Percentiles rank a stretch among this genome's conserved stretches.
These are phyloP conservation scores for Laodelphax striatellus DNA, from an alignment of 1,140 invertebrate species.

Conservation along the genomic window DNA sequence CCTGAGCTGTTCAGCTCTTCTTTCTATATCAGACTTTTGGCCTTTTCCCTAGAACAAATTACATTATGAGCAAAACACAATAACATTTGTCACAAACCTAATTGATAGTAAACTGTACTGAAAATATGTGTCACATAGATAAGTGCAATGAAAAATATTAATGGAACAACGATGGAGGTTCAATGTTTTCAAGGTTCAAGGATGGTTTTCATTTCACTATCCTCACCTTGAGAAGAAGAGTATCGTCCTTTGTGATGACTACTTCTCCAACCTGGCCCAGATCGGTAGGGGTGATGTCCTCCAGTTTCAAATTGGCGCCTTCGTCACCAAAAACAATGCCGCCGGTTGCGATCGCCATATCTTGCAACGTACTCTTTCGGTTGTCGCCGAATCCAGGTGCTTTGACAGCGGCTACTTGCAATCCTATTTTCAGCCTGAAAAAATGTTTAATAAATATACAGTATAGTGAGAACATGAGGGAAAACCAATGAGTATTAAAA, in stretches of 20 bases:
- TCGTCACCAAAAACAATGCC: slow-evolving; percentile 98
- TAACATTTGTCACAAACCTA: too few species aligned
- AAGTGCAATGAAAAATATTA: too few species aligned
- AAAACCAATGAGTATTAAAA: too few species aligned
- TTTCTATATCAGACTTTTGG: slow-evolving; percentile 75
- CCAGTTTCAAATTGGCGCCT: slow-evolving; percentile 90
- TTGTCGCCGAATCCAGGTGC: slow-evolving; percentile 99
- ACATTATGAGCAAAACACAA: too few species aligned
- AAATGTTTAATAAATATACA: too few species aligned
- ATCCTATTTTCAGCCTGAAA: slow-evolving; percentile 79
- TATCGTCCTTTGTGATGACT: slow-evolving; percentile 97
- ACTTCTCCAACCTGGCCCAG: slow-evolving; percentile 93
- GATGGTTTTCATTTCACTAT: too few species aligned
- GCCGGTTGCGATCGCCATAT: slow-evolving; percentile 96
- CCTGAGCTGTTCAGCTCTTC: slow-evolving; percentile 81
- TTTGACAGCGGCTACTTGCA: slow-evolving; percentile 97
- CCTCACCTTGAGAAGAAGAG: slow-evolving; percentile 78
- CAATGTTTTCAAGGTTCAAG: too few species aligned
- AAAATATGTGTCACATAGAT: not conserved
- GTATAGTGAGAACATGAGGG: too few species aligned
- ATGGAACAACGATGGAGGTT: too few species aligned
- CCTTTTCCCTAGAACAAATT: slow-evolving; percentile 50
- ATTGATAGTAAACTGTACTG: not conserved
- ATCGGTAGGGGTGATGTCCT: slow-evolving; percentile 83
- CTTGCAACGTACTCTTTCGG: slow-evolving; percentile 89